phyloP scores from a whole-genome alignment of 2,113 vertebrate genomes.

The Eublepharis macularius region DNA sequence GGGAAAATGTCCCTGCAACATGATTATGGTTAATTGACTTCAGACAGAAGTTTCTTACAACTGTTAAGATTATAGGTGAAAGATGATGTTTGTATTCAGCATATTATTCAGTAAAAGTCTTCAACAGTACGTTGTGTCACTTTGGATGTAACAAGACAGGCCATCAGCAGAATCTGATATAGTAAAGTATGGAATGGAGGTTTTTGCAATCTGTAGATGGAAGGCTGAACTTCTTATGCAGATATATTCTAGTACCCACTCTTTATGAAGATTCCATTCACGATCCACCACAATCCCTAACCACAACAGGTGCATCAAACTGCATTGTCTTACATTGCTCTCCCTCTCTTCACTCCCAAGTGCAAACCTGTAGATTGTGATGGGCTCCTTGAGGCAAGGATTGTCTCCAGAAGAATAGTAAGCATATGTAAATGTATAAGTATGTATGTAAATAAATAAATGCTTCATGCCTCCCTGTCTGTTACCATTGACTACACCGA shows the following conservation, averaged over 20 bases:
- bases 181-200: background rate
- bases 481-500: background rate
- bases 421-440: too few relatives aligned
- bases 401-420: too few relatives aligned
- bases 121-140: background rate
- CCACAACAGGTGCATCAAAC: background rate
- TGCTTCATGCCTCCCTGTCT: background rate
- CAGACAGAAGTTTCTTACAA: slow-evolving; percentile 45
- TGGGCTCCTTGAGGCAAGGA: background rate
- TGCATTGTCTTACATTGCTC: background rate
- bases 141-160: background rate
- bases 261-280: background rate
- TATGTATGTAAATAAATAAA: background rate
- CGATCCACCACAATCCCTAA: background rate
- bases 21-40: slow-evolving; percentile 61
- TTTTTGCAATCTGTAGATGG: background rate
- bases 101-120: background rate
- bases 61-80: slow-evolving; percentile 17
- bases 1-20: background rate
- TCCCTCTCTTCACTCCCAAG: background rate
- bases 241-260: background rate
- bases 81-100: background rate
- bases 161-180: background rate
- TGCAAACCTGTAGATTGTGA: background rate
- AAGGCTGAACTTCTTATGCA: background rate